Conservation (phyloP, 1,140 invertebrate species). For the Carposina sasakii region DNA sequence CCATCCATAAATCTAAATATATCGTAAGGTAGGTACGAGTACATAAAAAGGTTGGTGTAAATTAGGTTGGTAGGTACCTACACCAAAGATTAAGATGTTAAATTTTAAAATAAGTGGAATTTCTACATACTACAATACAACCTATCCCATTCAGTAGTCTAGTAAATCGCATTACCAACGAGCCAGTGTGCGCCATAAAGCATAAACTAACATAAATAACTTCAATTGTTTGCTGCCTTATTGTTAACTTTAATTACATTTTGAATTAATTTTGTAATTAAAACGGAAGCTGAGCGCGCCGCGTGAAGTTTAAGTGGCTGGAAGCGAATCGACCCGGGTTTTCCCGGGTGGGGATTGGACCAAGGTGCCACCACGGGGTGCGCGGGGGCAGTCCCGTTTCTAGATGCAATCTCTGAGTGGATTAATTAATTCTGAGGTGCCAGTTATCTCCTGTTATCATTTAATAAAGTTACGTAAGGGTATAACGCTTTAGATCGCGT, state of each 20-base stretch:
- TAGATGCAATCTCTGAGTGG: conserved; percentile 71
- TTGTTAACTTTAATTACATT: conserved; percentile 73
- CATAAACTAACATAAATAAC: conserved; percentile 72
- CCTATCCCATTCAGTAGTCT: too few relatives aligned
- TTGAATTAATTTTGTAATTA: conserved; percentile 74
- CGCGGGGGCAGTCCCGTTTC: conserved; percentile 47
- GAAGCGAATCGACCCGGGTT: conserved; percentile 65
- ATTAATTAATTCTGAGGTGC: conserved; percentile 73
- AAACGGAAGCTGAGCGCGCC: conserved; percentile 70
- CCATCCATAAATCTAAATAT: too few relatives aligned
- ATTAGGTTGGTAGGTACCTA: too few relatives aligned
- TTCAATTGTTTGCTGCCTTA: conserved; percentile 72
- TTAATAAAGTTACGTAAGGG: conserved; percentile 63
- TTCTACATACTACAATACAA: too few relatives aligned
- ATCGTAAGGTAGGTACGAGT: too few relatives aligned
- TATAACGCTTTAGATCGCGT: conserved; percentile 38
- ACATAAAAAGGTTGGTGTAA: too few relatives aligned
- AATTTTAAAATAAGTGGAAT: too few relatives aligned
- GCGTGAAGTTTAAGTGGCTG: conserved; percentile 72
- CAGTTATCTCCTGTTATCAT: conserved; percentile 69
- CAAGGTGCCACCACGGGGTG: conserved; percentile 19
- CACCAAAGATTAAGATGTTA: too few relatives aligned
- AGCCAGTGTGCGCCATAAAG: conserved; percentile 45
- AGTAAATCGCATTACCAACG: conserved; percentile 38
- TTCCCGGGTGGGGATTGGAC: conserved; percentile 20